Evolutionary conservation across 2,797 vertebrate species (phyloP).

Genomic region (Harpagifer antarcticus): DNA sequence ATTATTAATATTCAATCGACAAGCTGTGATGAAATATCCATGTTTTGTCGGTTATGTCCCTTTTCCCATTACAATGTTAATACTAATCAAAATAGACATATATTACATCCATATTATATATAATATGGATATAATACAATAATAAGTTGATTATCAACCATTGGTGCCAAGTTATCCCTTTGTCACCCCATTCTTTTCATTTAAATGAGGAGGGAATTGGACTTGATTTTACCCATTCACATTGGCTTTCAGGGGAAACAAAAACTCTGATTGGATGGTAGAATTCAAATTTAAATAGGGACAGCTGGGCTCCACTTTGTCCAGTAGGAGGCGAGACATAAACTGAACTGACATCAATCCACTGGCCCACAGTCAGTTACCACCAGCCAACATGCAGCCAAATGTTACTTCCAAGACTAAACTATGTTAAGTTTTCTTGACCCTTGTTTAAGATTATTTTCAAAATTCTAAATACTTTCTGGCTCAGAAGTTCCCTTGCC

Average conservation of each 20-base stretch:
- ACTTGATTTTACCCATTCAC: constrained; percentile 30
- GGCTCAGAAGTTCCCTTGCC: constrained; percentile 15
- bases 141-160: not conserved
- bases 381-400: constrained; percentile 9
- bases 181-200: not conserved
- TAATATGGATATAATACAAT: not conserved
- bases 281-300: constrained; percentile 60
- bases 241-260: constrained; percentile 1
- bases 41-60: constrained; percentile 17
- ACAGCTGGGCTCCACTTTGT: constrained; percentile 53
- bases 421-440: not conserved
- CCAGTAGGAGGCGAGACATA: constrained; percentile 42
- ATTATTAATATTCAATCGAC: not conserved
- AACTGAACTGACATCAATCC: constrained; percentile 52
- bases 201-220: constrained; percentile 5
- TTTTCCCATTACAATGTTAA: constrained; percentile 9
- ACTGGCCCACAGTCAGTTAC: constrained; percentile 35
- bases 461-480: constrained; percentile 18
- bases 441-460: constrained; percentile 18
- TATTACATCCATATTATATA: too few relatives aligned
- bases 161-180: not conserved
- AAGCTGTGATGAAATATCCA: not conserved
- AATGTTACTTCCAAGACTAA: not conserved
- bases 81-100: not conserved
- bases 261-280: constrained; percentile 54